These are phyloP conservation scores for Cephalopachus bancanus DNA, from an alignment of 2,797 vertebrate genomes.

Conservation along the genomic window DNA sequence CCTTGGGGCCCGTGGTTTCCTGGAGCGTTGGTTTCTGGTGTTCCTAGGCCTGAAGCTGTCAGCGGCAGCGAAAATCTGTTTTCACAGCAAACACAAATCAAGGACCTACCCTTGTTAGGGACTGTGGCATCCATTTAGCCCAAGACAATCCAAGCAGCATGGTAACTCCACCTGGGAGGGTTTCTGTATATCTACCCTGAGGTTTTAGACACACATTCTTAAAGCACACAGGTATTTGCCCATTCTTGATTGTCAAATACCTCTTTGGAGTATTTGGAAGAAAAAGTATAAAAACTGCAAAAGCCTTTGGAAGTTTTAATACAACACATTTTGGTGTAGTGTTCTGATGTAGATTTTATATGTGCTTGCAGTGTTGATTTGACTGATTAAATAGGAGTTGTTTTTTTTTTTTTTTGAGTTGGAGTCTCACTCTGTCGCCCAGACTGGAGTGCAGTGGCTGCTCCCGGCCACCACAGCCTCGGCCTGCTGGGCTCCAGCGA, in stretches of 20 bases:
- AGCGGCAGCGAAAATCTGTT: background rate
- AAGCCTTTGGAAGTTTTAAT: conserved; percentile 22
- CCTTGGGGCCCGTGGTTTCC: background rate
- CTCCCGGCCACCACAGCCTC: too few species aligned
- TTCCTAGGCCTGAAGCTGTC: background rate
- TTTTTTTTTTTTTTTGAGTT: too few species aligned
- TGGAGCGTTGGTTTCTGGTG: background rate
- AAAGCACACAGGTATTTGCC: background rate
- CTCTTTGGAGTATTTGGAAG: background rate
- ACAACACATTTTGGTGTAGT: background rate
- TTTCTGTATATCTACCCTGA: background rate
- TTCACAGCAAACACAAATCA: conserved; percentile 5
- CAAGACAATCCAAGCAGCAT: background rate
- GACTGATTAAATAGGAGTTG: background rate
- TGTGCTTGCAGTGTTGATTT: background rate
- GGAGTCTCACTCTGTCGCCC: too few species aligned
- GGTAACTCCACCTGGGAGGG: background rate
- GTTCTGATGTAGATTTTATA: background rate
- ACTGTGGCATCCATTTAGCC: conserved; percentile 16
- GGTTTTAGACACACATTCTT: background rate
- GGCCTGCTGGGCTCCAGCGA: too few species aligned
- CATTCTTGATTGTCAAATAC: background rate
- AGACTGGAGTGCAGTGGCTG: too few species aligned
- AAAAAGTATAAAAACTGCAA: background rate
- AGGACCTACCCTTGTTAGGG: background rate